Percentiles rank a stretch among this genome's conserved stretches.
These are phyloP conservation scores for Hydrolagus affinis DNA, from an alignment of 2,113 vertebrate species.

Conservation along the genomic window DNA sequence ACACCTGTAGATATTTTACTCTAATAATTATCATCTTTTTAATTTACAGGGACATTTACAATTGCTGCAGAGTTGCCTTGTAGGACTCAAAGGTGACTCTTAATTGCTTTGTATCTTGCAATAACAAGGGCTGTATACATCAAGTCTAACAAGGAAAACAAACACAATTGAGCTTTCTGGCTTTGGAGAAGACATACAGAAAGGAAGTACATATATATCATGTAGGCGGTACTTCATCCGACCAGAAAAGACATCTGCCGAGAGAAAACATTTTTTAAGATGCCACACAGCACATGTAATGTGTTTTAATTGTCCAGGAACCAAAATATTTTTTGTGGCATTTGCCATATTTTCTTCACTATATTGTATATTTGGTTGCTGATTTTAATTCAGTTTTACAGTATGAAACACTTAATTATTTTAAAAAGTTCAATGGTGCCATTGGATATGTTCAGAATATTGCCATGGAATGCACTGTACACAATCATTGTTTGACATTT, in stretches of 20 bases:
- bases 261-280: constrained; percentile 41
- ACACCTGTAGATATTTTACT: neutral
- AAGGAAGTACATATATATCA: constrained; percentile 51
- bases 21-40: constrained; percentile 36
- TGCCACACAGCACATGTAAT: constrained; percentile 46
- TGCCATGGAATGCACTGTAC: constrained; percentile 57
- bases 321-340: constrained; percentile 57
- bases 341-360: constrained; percentile 58
- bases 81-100: constrained; percentile 85
- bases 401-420: constrained; percentile 49
- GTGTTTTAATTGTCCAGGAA: constrained; percentile 58
- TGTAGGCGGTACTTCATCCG: constrained; percentile 44
- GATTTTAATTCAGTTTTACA: constrained; percentile 60
- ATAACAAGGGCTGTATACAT: constrained; percentile 66
- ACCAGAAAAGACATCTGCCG: constrained; percentile 41
- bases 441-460: constrained; percentile 56
- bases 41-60: constrained; percentile 82
- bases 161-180: constrained; percentile 46
- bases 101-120: constrained; percentile 58
- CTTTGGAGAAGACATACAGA: constrained; percentile 52
- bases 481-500: constrained; percentile 57
- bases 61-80: constrained; percentile 89
- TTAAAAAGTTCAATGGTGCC: constrained; percentile 38
- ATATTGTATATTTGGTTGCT: constrained; percentile 54
- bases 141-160: constrained; percentile 45